Evolutionary conservation across 2,113 vertebrate genomes (phyloP).

Genomic region (Alethe castanea): DNA sequence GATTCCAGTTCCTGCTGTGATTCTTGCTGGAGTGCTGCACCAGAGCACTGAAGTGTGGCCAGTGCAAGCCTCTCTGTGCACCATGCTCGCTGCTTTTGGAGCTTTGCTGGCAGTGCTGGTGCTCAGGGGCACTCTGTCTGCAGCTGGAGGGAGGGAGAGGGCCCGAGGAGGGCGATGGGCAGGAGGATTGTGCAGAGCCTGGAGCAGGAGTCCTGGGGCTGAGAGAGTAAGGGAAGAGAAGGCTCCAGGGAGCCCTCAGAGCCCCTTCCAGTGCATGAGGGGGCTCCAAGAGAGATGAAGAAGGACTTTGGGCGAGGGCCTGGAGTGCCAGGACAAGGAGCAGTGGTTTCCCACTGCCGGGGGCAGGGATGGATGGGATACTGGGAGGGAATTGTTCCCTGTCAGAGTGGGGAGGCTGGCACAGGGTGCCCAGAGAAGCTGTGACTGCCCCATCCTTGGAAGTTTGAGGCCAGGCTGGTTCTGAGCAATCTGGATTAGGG

Average conservation of each 20-base stretch:
- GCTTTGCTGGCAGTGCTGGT: rapidly evolving
- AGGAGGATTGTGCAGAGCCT: neutral
- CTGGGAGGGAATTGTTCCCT: neutral
- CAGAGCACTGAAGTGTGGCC: neutral
- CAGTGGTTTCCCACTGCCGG: neutral
- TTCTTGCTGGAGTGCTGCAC: neutral
- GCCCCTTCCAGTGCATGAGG: neutral
- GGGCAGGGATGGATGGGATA: neutral
- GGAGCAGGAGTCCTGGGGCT: neutral
- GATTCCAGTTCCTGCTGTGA: neutral
- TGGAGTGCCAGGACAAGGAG: neutral
- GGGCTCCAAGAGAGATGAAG: neutral
- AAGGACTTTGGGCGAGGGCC: neutral
- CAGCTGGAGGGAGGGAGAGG: neutral
- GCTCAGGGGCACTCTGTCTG: rapidly evolving
- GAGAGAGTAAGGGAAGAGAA: neutral
- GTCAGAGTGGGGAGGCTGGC: neutral
- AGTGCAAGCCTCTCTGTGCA: rapidly evolving
- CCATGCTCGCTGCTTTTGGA: rapidly evolving
- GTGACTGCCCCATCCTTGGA: neutral
- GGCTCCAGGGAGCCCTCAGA: neutral
- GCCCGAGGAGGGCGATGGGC: neutral
- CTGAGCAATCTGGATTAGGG: neutral
- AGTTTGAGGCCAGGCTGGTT: neutral
- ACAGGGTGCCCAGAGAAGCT: neutral